Percentiles rank a stretch among this genome's conserved stretches.
phyloP scores from a whole-genome alignment of 2,797 vertebrate species.

The Platyrinchus mystaceus region DNA sequence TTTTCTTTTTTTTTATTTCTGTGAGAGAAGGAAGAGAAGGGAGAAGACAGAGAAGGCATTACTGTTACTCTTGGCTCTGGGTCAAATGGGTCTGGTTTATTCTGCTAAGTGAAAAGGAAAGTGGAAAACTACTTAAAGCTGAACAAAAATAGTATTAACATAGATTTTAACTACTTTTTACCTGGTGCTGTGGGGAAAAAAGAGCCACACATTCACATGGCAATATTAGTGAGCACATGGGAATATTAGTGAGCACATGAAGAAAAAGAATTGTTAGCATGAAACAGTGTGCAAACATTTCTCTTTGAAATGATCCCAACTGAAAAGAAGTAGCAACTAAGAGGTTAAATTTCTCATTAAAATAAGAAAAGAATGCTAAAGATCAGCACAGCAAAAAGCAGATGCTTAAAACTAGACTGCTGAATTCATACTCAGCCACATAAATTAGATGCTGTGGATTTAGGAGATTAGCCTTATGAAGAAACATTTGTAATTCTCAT shows the following conservation, averaged over 20 bases:
- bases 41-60: neutral
- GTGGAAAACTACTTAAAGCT: conserved; percentile 25
- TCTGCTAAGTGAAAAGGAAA: neutral
- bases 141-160: neutral
- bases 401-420: neutral
- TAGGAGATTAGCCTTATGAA: neutral
- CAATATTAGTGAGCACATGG: too few species aligned
- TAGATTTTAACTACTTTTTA: neutral
- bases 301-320: neutral
- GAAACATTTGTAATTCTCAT: neutral
- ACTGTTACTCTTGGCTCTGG: neutral
- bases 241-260: neutral
- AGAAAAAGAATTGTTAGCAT: neutral
- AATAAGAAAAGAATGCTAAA: neutral
- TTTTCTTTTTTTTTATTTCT: neutral
- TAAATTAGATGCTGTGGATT: neutral
- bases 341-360: neutral
- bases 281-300: neutral
- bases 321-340: neutral
- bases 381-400: neutral
- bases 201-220: neutral
- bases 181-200: neutral
- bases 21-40: neutral
- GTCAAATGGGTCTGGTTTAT: neutral
- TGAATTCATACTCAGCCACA: neutral